These are phyloP conservation scores for Callinectes sapidus DNA, from an alignment of 2,888 invertebrate genomes.

Conservation along the genomic window DNA sequence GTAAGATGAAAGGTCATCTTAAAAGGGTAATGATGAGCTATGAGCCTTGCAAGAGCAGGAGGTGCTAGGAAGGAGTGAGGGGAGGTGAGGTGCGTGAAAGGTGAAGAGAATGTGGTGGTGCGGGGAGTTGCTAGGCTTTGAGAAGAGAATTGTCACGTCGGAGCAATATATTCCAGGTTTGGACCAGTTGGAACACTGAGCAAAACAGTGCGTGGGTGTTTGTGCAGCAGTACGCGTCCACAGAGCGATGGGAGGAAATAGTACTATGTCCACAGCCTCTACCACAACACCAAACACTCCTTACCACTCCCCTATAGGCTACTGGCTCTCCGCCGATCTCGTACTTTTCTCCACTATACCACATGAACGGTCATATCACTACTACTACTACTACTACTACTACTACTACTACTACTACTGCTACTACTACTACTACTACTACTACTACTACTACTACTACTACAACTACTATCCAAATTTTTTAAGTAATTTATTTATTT, in stretches of 20 bases:
- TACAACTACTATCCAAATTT: too few species aligned
- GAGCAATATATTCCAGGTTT: slow-evolving; percentile 15
- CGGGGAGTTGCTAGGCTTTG: not conserved
- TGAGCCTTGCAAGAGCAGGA: not conserved
- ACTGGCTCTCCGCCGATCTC: not conserved
- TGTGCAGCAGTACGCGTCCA: not conserved
- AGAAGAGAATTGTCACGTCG: not conserved
- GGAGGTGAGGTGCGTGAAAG: not conserved
- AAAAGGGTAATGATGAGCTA: not conserved
- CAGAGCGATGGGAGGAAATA: slow-evolving; percentile 8
- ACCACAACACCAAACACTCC: not conserved
- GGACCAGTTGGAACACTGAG: not conserved
- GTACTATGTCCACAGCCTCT: not conserved
- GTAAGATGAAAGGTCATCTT: not conserved
- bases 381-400: too few species aligned
- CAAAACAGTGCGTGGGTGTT: not conserved
- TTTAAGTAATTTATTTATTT: too few species aligned
- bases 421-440: too few species aligned
- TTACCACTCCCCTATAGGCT: not conserved
- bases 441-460: too few species aligned
- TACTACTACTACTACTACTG: too few species aligned
- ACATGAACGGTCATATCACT: not conserved
- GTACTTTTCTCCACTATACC: not conserved
- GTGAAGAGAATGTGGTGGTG: slow-evolving; percentile 5
- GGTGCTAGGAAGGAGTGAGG: not conserved